Conservation (phyloP, 2,797 vertebrate genomes). For the Antennarius maculatus region DNA sequence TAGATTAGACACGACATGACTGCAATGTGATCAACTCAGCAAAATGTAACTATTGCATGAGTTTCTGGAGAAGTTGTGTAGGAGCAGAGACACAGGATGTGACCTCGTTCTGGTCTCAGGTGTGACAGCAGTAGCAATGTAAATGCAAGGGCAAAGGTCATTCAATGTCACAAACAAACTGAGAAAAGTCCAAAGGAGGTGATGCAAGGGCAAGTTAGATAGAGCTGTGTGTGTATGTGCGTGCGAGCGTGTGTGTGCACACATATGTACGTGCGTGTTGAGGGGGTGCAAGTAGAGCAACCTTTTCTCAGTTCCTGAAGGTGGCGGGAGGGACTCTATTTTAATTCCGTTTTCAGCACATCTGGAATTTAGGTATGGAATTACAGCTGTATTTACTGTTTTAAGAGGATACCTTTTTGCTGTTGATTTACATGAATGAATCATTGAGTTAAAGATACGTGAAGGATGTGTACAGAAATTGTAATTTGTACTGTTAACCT, state of each 20-base stretch:
- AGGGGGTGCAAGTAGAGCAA: too few relatives aligned
- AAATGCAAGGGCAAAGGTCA: slow-evolving; percentile 43
- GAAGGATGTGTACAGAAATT: neutral
- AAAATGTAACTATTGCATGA: too few relatives aligned
- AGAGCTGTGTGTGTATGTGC: neutral
- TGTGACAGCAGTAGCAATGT: slow-evolving; percentile 20
- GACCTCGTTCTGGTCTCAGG: slow-evolving; percentile 14
- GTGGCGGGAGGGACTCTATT: slow-evolving; percentile 27
- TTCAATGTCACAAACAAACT: slow-evolving; percentile 17
- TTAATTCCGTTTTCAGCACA: slow-evolving; percentile 11
- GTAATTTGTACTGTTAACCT: too few relatives aligned
- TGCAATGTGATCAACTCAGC: too few relatives aligned
- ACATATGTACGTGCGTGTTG: neutral
- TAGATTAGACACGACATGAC: too few relatives aligned
- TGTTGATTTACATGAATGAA: slow-evolving; percentile 21
- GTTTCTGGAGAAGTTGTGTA: too few relatives aligned
- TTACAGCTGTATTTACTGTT: slow-evolving; percentile 17
- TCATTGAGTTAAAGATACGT: slow-evolving; percentile 8
- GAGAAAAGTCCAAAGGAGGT: slow-evolving; percentile 32
- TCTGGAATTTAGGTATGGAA: slow-evolving; percentile 27
- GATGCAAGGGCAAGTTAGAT: slow-evolving; percentile 6
- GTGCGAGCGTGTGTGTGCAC: neutral
- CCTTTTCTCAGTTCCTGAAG: slow-evolving; percentile 24
- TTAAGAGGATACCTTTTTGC: slow-evolving; percentile 10
- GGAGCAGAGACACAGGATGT: too few relatives aligned